Base-by-base conservation (phyloP, 2,888 invertebrate species). In the Eutolmus rufibarbis region DNA sequence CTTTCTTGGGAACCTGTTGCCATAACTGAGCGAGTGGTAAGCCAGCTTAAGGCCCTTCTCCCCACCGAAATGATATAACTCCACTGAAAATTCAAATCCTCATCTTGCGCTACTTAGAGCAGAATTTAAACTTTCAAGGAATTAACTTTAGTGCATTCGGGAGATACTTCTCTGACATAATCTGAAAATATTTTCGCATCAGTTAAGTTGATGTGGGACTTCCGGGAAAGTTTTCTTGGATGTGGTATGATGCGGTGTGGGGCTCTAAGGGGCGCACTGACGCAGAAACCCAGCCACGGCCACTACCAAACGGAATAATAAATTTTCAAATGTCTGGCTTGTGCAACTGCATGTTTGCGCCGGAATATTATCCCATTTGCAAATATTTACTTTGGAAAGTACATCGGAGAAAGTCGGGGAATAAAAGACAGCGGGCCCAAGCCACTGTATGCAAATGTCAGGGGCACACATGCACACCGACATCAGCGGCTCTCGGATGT, bases 381-480 rank as follows among this genome's bases (percentile, higher is more conserved):
- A 85, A 85, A 85, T 85, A 85, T 85, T 85, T 85, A 85, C 85
- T 85, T 85, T 66, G n/a, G 81, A 57, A 85, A 85, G 85, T 85
- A 85, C 85, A 43, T 74, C 74, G 43, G 51, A 51, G 74, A 74
- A 74, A 85, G 74, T 43, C 74, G 85, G 84, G 23, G 43, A 31
- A 51, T 74, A 74, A 43, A 57, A 37, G 82, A 57, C 34, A 40
- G 57, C 19, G 74, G 28, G 74, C 74, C 19, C 19, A 5, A 31
- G 34, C 43, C 74, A 57, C 37, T 66, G 28, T 74, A 74, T 74
- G 85, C 43, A 85, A 85, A 85, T 85, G 85, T 85, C 85, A 85
- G 23, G 12, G 74, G 43, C 85, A 85, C 74, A 74, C 57, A 85
- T 85, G 74, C 46, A 46, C 74, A 74, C n/a, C 74, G 85, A 74